Base-by-base conservation (phyloP, 2,113 vertebrate species). In the Bothrops jararaca region DNA sequence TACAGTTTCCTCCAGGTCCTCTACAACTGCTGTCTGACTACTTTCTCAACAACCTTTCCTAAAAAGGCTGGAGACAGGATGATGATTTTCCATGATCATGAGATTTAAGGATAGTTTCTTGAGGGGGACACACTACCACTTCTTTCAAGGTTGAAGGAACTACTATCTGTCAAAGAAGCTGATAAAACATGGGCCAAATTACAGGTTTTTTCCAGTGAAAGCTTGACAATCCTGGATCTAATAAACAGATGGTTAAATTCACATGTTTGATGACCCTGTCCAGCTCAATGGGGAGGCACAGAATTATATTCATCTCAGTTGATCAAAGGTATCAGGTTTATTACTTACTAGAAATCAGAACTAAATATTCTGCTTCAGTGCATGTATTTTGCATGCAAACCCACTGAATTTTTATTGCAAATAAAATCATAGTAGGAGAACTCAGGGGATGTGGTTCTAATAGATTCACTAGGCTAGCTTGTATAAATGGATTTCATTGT, bases 401-500 rank as follows among this genome's bases (percentile, higher is more conserved):
- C 0, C 96, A 56, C 96, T 90, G 74, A 91, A 93, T 90, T 5
- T 69, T 58, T 89, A 45, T 92, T 93, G 92, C 88, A 92, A 93
- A 92, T 64, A 89, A 85, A 0, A 57, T 95, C 92, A 91, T 26
- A 3, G 42, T 15, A 94, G 95, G 94, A 94, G 90, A 88, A 91
- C 94, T 96, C 96, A 93, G 88, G 94, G 95, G 96, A 96, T 42
- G 91, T 94, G 45, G 88, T 91, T 94, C 24, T 93, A 96, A 96
- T 94, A 96, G 94, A 97, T 94, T 96, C 96, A 93, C 60, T 94
- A 89, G 95, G 96, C 96, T 95, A 95, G 94, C 96, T 97, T 97
- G 95, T 97, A 95, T 96, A 94, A 97, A 95, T 97, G 96, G 96
- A 97, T 97, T 97, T 96, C 94, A 93, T 90, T 95, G 95, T 95